Percentiles rank a stretch among this genome's conserved stretches.
These are phyloP conservation scores for Zaprionus lineosus DNA, from an alignment of 2,888 invertebrate species.

Conservation along the genomic window DNA sequence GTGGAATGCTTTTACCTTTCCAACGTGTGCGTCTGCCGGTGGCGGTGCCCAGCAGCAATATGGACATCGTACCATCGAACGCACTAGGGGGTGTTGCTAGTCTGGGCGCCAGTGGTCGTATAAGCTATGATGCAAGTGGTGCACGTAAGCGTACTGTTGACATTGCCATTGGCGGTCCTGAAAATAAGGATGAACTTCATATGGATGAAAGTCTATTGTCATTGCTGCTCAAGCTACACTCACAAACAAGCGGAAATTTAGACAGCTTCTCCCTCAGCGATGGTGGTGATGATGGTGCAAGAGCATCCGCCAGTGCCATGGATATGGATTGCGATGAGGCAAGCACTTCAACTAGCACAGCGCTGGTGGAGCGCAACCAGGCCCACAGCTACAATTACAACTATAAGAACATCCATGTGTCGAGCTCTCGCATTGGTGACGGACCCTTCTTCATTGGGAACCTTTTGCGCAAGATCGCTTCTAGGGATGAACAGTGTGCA, in stretches of 20 bases:
- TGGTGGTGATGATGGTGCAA: constrained; percentile 33
- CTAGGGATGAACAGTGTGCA: constrained; percentile 88
- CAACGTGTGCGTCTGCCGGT: constrained; percentile 82
- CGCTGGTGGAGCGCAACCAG: constrained; percentile 50
- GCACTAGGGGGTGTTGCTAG: constrained; percentile 56
- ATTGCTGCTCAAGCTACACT: constrained; percentile 93
- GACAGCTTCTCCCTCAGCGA: constrained; percentile 90
- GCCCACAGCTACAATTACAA: constrained; percentile 55
- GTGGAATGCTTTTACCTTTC: constrained; percentile 82
- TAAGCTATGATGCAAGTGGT: constrained; percentile 70
- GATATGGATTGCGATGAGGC: constrained; percentile 81
- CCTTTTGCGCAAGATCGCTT: constrained; percentile 89
- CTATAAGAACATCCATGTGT: constrained; percentile 76
- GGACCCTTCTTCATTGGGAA: constrained; percentile 93
- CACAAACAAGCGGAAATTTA: constrained; percentile 91
- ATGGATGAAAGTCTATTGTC: constrained; percentile 95
- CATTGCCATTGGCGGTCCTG: constrained; percentile 80
- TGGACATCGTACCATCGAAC: constrained; percentile 84
- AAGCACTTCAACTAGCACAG: constrained; percentile 72
- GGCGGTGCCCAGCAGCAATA: constrained; percentile 81
- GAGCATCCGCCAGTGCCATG: constrained; percentile 56
- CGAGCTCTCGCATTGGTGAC: constrained; percentile 87
- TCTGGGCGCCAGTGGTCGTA: constrained; percentile 38
- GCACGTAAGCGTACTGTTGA: constrained; percentile 81
- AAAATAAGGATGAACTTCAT: constrained; percentile 84